These are phyloP conservation scores for Dreissena rostriformis DNA, from an alignment of 1,140 invertebrate genomes.

Conservation along the genomic window DNA sequence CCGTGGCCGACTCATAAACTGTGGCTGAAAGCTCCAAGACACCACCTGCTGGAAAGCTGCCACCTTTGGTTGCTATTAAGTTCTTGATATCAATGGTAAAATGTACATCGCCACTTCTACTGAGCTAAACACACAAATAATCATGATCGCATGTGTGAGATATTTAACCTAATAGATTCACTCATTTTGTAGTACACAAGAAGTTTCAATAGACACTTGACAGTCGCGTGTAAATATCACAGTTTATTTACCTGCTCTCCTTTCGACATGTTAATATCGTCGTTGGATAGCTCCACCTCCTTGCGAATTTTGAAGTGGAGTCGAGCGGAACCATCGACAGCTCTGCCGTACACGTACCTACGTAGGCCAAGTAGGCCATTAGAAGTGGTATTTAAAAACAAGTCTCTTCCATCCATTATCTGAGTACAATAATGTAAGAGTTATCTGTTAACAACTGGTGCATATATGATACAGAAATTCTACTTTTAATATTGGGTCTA, in stretches of 20 bases:
- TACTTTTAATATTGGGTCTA: too few relatives aligned
- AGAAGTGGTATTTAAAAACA: too few relatives aligned
- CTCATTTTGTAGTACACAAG: too few relatives aligned
- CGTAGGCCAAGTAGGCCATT: too few relatives aligned
- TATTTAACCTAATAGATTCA: too few relatives aligned
- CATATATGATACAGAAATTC: too few relatives aligned
- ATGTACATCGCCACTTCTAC: neutral
- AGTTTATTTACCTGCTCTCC: neutral
- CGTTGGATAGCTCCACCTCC: neutral
- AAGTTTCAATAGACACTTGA: too few relatives aligned
- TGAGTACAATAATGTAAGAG: too few relatives aligned
- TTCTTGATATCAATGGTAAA: neutral
- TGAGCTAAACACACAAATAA: conserved; percentile 2
- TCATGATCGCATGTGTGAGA: neutral
- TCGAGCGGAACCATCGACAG: neutral
- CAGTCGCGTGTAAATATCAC: neutral
- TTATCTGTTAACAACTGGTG: too few relatives aligned
- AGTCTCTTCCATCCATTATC: too few relatives aligned
- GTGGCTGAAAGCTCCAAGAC: conserved; percentile 6
- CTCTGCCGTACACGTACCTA: conserved; percentile 2
- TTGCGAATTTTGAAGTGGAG: neutral
- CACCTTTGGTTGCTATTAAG: neutral
- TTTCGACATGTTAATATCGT: neutral
- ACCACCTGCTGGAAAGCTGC: conserved; percentile 3
- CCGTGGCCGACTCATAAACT: conserved; percentile 13